phyloP scores from a whole-genome alignment of 2,888 invertebrate genomes.

The Eurytoma adleriae region DNA sequence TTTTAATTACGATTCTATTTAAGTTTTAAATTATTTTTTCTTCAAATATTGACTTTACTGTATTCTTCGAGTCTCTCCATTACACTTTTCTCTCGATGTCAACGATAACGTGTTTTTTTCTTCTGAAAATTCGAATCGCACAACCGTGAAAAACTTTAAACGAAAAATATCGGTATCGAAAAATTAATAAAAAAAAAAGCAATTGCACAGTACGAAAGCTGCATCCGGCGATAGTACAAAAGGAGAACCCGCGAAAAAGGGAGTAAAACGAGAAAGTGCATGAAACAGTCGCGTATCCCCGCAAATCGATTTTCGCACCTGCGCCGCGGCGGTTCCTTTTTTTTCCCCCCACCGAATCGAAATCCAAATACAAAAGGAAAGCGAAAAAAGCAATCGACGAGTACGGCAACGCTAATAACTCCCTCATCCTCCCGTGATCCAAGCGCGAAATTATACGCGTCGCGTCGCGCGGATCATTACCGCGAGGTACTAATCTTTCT shows the following conservation, averaged over 20 bases:
- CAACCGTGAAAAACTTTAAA: neutral
- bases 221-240: neutral
- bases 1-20: no score
- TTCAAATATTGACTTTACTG: no score
- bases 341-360: neutral
- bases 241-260: neutral
- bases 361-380: constrained; percentile 1
- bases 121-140: neutral
- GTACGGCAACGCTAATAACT: neutral
- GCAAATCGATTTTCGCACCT: constrained; percentile 36
- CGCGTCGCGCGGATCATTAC: neutral
- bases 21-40: no score
- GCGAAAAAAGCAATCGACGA: neutral
- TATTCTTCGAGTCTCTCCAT: no score
- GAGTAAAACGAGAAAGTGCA: neutral
- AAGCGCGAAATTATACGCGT: neutral
- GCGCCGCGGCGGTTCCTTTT: neutral
- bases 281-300: constrained; percentile 11
- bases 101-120: no score
- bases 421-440: neutral
- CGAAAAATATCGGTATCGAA: neutral
- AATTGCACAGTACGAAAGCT: neutral
- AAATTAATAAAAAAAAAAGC: constrained; percentile 12
- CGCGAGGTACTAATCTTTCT: neutral
- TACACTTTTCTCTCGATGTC: no score